Conservation (phyloP, 92 coral and sea anemone species). For the Palythoa grandiflora region DNA sequence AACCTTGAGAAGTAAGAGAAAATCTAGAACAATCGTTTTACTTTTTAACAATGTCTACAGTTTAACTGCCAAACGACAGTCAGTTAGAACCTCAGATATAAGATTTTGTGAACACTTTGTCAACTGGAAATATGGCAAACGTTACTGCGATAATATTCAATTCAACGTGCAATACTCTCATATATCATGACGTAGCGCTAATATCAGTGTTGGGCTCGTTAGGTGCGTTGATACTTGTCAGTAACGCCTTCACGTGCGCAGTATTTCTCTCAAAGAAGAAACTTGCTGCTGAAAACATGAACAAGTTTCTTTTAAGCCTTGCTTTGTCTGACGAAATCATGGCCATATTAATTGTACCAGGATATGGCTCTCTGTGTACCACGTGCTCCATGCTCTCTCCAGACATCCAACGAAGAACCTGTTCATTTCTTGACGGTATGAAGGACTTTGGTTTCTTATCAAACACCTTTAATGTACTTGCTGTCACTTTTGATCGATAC, state of each 20-base stretch:
- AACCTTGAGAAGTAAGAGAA: too few relatives aligned
- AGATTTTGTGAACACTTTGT: too few relatives aligned
- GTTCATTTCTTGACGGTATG: slow-evolving; percentile 68
- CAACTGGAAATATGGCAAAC: too few relatives aligned
- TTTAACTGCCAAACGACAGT: too few relatives aligned
- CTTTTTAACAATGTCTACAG: too few relatives aligned
- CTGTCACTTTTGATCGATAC: slow-evolving; percentile 76
- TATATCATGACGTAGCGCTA: slow-evolving; percentile 57
- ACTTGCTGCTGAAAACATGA: slow-evolving; percentile 68
- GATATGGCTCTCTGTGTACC: slow-evolving; percentile 68
- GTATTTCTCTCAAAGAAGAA: slow-evolving; percentile 69
- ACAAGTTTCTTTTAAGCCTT: slow-evolving; percentile 71
- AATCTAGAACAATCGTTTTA: too few relatives aligned
- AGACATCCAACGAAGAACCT: slow-evolving; percentile 14
- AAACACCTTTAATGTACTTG: slow-evolving; percentile 61
- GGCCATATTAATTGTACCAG: slow-evolving; percentile 62
- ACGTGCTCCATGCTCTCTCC: slow-evolving; percentile 44
- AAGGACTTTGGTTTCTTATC: slow-evolving; percentile 73
- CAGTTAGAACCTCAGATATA: too few relatives aligned
- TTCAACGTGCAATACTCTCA: slow-evolving; percentile 32
- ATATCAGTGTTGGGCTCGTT: slow-evolving; percentile 42
- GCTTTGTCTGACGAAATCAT: slow-evolving; percentile 63
- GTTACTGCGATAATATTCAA: too few relatives aligned
- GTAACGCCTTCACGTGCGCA: slow-evolving; percentile 66
- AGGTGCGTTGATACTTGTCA: slow-evolving; percentile 59